Evolutionary conservation across 2,113 vertebrate genomes (phyloP).

Genomic region (Zootoca vivipara): DNA sequence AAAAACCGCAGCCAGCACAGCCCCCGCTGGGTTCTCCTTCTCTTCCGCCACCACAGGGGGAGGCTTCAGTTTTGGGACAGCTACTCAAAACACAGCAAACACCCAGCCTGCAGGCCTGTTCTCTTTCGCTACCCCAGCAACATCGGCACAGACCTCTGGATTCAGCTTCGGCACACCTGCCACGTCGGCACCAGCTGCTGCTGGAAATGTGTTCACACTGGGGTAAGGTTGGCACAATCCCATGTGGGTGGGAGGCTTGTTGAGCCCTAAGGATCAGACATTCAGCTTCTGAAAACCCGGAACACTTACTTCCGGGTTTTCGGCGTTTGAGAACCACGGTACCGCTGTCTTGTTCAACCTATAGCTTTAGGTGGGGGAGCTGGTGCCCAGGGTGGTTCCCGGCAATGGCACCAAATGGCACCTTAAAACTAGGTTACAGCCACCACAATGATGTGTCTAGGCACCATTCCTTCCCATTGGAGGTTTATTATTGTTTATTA

Average conservation of each 20-base stretch:
- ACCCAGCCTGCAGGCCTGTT: constrained; percentile 72
- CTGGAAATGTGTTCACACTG: constrained; percentile 75
- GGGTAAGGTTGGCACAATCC: constrained; percentile 65
- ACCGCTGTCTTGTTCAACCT: background rate
- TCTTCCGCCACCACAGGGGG: constrained; percentile 47
- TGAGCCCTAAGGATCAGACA: too few relatives aligned
- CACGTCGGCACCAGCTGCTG: constrained; percentile 57
- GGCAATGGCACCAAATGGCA: too few relatives aligned
- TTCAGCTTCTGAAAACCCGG: too few relatives aligned
- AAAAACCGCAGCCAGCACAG: constrained; percentile 60
- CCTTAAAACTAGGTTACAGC: too few relatives aligned
- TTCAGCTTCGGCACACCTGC: constrained; percentile 81
- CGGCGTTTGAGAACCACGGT: background rate
- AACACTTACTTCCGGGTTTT: too few relatives aligned
- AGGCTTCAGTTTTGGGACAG: constrained; percentile 77
- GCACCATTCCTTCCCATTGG: too few relatives aligned
- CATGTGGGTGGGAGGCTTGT: background rate
- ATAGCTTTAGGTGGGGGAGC: background rate
- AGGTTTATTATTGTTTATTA: too few relatives aligned
- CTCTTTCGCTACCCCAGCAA: constrained; percentile 66
- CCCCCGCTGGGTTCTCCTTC: constrained; percentile 73
- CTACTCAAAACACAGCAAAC: constrained; percentile 45
- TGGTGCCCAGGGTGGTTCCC: background rate
- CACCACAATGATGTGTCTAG: too few relatives aligned
- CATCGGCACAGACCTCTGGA: constrained; percentile 53